Base-by-base conservation (phyloP, 1,140 invertebrate genomes). In the Nasonia longicornis region DNA sequence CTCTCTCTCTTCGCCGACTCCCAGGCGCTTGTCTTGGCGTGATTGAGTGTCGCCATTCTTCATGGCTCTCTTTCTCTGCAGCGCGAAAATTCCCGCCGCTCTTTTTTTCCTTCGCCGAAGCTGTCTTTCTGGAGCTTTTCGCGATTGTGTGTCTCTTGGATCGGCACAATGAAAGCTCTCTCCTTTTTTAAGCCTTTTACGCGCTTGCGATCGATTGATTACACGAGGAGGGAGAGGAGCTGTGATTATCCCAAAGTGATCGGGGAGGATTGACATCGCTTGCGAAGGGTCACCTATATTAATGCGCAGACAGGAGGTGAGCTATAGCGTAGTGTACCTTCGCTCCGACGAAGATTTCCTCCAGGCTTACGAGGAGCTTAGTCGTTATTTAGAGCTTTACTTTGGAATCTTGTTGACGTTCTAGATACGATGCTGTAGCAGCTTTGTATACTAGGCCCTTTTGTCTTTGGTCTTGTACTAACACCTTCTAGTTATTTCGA, bases 41-140 rank as follows among this genome's bases (percentile, higher is more conserved):
- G 89, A 90, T 90, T 88, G 88, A 90, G 88, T 89, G 85, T 89
- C 87, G 85, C 88, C 85, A 88, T 89, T 88, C 86, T 88, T 90
- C 85, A 89, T 88, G 78, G 81, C 52, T 58, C 52, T 20, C 20
- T 58, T n/a, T 58, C 38, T 58, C 52, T 58, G 52, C 72, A 29
- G 14, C 8, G 67, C 45, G 52, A 63, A 75, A 66, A 45, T 48
- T 26, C 16, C 35, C 14, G 11, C 16, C 14, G 1, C 35, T 71
- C 12, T 71, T 42, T 71, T 70, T 71, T 71, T 38, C 7, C 69
- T 2, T 2, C 69, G 6, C 67, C 3, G 29, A 11, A 67, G 11
- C 64, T 67, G 29, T 67, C 64, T 31, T 58, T 58, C 52, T 6
- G 20, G 16, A 7, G 20, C 52, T 58, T 58, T 58, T 58, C 16